A percentile compares a stretch with the other conserved stretches of the same genome.
Evolutionary conservation across 1,140 invertebrate species (phyloP).

Genomic region (Cotesia vestalis): DNA sequence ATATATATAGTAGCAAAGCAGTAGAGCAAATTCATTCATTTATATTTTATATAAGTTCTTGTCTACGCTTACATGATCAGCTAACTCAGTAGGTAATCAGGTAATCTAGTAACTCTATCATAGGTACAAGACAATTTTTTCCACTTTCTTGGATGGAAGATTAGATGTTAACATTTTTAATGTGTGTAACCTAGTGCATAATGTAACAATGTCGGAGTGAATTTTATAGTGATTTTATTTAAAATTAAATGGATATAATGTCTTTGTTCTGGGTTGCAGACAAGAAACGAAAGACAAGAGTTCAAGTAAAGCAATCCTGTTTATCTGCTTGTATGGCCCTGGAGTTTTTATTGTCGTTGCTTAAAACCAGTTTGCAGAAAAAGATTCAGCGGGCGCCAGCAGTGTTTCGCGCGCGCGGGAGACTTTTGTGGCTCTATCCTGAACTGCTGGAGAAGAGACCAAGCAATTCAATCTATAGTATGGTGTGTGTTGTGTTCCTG

Average conservation of each 20-base stretch:
- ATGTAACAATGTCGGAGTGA: neutral
- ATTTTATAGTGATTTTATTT: neutral
- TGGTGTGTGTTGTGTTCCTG: too few relatives aligned
- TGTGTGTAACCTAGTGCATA: too few relatives aligned
- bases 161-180: too few relatives aligned
- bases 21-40: neutral
- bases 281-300: neutral
- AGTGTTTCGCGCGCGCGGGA: constrained; percentile 42
- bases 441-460: neutral
- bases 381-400: constrained; percentile 28
- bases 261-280: constrained; percentile 5
- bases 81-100: neutral
- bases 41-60: neutral
- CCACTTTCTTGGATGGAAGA: too few relatives aligned
- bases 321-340: constrained; percentile 4
- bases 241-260: constrained; percentile 11
- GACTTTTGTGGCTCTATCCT: neutral
- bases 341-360: constrained; percentile 9
- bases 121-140: too few relatives aligned
- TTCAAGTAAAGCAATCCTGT: neutral
- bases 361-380: constrained; percentile 28
- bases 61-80: neutral
- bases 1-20: too few relatives aligned
- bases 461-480: neutral
- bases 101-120: too few relatives aligned